Conservation (phyloP, 2,888 invertebrate genomes). For the Tenthredo scrophulariae region DNA sequence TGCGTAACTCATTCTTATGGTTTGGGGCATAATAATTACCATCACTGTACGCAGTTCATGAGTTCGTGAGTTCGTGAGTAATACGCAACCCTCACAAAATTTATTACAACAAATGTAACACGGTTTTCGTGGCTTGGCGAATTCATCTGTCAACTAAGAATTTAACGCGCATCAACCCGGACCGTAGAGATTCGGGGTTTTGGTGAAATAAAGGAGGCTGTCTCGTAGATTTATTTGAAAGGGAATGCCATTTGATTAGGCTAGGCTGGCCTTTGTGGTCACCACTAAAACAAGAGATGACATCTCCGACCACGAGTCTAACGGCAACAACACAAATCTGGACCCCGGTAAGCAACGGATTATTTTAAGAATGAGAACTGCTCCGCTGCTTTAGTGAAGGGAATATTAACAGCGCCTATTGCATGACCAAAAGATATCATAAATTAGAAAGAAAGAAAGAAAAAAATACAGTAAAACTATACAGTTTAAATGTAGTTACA, state of each 20-base stretch:
- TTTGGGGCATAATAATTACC: slow-evolving; percentile 21
- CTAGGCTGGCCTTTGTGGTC: slow-evolving; percentile 36
- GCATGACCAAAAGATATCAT: slow-evolving; percentile 7
- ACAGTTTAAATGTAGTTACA: neutral
- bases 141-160: slow-evolving; percentile 40
- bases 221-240: slow-evolving; percentile 37
- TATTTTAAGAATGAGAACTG: slow-evolving; percentile 30
- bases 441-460: neutral
- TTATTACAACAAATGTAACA: slow-evolving; percentile 27
- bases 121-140: slow-evolving; percentile 21
- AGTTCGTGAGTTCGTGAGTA: slow-evolving; percentile 31
- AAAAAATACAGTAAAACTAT: neutral
- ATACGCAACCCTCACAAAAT: slow-evolving; percentile 19
- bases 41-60: neutral
- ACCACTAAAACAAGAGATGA: slow-evolving; percentile 45
- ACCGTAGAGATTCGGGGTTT: slow-evolving; percentile 33
- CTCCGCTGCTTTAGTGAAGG: neutral
- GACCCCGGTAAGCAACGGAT: slow-evolving; percentile 8
- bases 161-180: slow-evolving; percentile 25
- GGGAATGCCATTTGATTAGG: slow-evolving; percentile 43
- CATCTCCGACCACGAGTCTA: slow-evolving; percentile 32
- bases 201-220: slow-evolving; percentile 43
- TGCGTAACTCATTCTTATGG: slow-evolving; percentile 19
- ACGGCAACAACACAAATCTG: slow-evolving; percentile 47
- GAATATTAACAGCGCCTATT: slow-evolving; percentile 14